Evolutionary conservation across 2,797 vertebrate genomes (phyloP).

Genomic region (Sebastes hubbsi): DNA sequence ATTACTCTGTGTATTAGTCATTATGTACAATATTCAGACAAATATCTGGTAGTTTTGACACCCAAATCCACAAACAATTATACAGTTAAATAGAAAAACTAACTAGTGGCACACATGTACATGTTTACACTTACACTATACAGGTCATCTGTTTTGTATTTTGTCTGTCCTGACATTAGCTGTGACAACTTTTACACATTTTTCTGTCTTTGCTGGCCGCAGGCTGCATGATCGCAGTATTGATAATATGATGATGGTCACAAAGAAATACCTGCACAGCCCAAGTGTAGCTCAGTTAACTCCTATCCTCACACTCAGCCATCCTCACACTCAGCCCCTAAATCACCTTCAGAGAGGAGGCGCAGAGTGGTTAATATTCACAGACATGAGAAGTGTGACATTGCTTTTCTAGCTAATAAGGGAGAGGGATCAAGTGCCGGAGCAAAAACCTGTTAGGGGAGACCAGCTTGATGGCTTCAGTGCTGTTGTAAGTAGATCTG

Average conservation of each 20-base stretch:
- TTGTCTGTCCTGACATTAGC: background rate
- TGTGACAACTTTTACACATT: background rate
- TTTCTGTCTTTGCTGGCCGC: background rate
- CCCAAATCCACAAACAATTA: background rate
- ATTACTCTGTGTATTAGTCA: background rate
- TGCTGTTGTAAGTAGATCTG: background rate
- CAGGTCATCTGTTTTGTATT: background rate
- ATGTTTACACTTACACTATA: background rate
- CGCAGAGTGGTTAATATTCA: constrained; percentile 32
- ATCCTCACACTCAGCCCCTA: background rate
- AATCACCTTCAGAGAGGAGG: constrained; percentile 8
- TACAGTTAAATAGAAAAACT: background rate
- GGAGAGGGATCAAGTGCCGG: constrained; percentile 18
- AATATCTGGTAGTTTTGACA: background rate
- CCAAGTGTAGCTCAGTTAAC: background rate
- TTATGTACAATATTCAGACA: background rate
- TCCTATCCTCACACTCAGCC: background rate
- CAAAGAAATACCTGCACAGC: background rate
- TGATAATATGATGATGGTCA: background rate
- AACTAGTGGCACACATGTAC: background rate
- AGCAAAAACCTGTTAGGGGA: constrained; percentile 24
- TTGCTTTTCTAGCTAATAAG: constrained; percentile 36
- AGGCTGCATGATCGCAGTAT: background rate
- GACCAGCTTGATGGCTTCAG: background rate
- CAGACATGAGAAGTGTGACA: constrained; percentile 30